Evolutionary conservation across 2,797 vertebrate species (phyloP).

Genomic region (Stomatorhinus walkeri): DNA sequence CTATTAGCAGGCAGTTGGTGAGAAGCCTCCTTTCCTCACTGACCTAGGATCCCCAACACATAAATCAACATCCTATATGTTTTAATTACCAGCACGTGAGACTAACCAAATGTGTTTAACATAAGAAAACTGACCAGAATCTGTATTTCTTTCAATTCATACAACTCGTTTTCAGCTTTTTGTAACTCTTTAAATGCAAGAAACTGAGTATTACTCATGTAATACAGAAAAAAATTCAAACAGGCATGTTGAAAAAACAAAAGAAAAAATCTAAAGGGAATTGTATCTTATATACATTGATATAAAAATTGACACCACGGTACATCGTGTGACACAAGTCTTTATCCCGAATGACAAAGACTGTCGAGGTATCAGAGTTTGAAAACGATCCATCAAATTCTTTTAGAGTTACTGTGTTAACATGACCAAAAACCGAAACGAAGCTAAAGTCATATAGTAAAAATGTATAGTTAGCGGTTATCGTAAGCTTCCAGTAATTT

Average conservation of each 20-base stretch:
- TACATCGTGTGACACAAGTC: not conserved
- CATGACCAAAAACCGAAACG: not conserved
- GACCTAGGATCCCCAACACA: not conserved
- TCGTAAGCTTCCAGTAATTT: not conserved
- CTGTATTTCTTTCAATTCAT: not conserved
- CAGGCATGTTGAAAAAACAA: not conserved
- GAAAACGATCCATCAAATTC: no score
- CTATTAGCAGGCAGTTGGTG: not conserved
- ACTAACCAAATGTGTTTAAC: not conserved
- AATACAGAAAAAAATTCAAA: not conserved
- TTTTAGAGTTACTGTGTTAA: no score
- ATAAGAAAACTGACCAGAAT: not conserved
- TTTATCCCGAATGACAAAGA: not conserved
- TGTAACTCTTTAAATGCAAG: not conserved
- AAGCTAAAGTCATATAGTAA: not conserved
- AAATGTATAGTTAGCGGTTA: not conserved
- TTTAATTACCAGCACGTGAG: constrained; percentile 15
- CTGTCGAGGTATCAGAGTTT: not conserved
- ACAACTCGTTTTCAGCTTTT: not conserved
- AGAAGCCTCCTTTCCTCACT: not conserved
- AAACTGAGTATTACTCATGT: not conserved
- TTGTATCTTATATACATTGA: not conserved
- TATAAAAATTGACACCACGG: not conserved
- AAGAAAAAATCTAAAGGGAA: not conserved
- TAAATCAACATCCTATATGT: constrained; percentile 12